A percentile compares a stretch with the other conserved stretches of the same genome.
These are phyloP conservation scores for Chrysocyon brachyurus DNA, from an alignment of 2,797 vertebrate species.

Conservation along the genomic window DNA sequence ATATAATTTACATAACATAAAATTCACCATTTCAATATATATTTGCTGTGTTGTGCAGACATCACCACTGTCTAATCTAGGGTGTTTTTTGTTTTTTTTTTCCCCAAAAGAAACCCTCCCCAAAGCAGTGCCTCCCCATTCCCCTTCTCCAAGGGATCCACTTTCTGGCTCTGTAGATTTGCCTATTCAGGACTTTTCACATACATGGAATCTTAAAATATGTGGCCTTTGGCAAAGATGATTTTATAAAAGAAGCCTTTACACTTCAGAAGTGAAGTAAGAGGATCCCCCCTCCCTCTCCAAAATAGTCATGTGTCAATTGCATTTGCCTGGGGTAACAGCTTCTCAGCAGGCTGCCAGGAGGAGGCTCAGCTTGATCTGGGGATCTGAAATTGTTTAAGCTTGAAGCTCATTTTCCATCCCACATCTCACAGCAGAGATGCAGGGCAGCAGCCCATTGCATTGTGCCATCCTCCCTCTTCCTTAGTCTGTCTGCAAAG, in stretches of 20 bases:
- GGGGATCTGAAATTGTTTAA: slow-evolving; percentile 57
- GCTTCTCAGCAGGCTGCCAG: slow-evolving; percentile 36
- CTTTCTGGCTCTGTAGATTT: not conserved
- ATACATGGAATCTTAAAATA: not conserved
- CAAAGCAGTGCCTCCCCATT: accelerated
- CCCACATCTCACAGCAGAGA: not conserved
- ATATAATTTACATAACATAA: not conserved
- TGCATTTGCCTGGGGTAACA: not conserved
- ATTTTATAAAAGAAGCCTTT: not conserved
- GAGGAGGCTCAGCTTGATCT: not conserved
- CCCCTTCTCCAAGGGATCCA: not conserved
- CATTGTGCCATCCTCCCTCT: not conserved
- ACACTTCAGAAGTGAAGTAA: slow-evolving; percentile 27
- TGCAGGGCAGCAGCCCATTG: not conserved
- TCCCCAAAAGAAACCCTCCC: not conserved
- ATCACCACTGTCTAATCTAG: not conserved
- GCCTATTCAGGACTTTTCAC: not conserved
- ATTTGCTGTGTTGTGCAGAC: not conserved
- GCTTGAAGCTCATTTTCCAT: slow-evolving; percentile 22
- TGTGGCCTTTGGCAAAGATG: not conserved
- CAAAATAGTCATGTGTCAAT: not conserved
- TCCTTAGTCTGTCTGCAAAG: not conserved
- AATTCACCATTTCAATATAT: not conserved
- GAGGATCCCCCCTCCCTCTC: not conserved
- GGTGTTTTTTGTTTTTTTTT: not conserved